Base-by-base conservation (phyloP, 2,888 invertebrate species). In the Hoplodrina ambigua region DNA sequence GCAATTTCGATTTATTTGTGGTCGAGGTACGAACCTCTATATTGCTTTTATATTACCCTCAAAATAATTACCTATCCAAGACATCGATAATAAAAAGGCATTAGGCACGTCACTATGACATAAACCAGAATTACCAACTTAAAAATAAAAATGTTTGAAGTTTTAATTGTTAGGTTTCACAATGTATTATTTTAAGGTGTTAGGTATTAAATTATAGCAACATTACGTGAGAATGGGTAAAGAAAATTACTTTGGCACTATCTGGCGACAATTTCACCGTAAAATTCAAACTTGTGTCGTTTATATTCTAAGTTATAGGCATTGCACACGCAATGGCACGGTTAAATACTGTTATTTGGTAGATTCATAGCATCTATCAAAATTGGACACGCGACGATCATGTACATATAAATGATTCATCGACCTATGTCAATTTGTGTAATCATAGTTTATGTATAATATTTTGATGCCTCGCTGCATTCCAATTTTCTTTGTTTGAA, bases 1-100 rank as follows among this genome's bases (percentile, higher is more conserved):
- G 86, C 87, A 86, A 89, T 90, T 90, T 87, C 89, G 89, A 90
- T 91, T 91, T 92, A 90, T 90, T 90, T 89, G 88, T 82, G 87
- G 87, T 86, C 81, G 86, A 84, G 80, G 84, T 84, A 84, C 80
- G 78, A 80, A 78, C 77, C 81, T 80, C 85, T 83, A 76, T 84
- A 84, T 81, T 80, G 82, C 84, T 86, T 89, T 86, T 88, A 86
- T 86, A 86, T 86, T 85, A 83, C 84, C 81, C 80, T 75, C 78
- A 78, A 84, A 86, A 87, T 85, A 85, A 87, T 85, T 82, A 85
- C 74, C 72, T 73, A 75, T 71, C 67, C 66, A 25, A 57, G 57
- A 72, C 82, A 82, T 82, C 70, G 75, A 82, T 78, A 72, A 70
- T 82, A 81, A 84, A 77, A 81, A 75, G 44, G 56, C 59, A 75